Evolutionary conservation across 2,797 vertebrate species (phyloP), one percentile per base, ranked within the genome.

Genomic region (Sebastes minor): DNA sequence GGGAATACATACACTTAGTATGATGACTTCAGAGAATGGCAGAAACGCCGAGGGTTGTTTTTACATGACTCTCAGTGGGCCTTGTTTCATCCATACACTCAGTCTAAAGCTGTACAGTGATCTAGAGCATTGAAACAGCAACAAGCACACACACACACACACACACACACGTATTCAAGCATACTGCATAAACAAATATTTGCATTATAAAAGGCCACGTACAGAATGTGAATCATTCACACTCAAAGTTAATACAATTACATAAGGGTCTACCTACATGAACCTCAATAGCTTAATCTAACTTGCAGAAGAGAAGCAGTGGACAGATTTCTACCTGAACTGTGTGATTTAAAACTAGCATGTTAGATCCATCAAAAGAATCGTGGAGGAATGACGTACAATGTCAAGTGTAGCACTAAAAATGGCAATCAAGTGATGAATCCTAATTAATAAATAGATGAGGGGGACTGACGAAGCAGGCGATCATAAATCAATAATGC

Each of bases 361-460:
- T 55, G 70, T 75, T 52, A 86, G 35, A 81, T 61, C 59, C 56
- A 57, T 46, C 61, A 78, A 74, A 33, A 80, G 52, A 87, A 86
- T 73, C 55, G 33, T 13, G 76, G 18, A 80, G 27, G 63, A 74
- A 49, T 71, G 33, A 76, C 33, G 56, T 22, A 81, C 53, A 78
- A 55, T 77, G 74, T 81, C 38, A 71, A 80, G 59, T 62, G 62
- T 23, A 70, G 65, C 46, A 68, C 30, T 64, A 74, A 88, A 85
- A 88, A 90, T 90, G 84, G 81, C 89, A 87, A 83, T 78, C 33
- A 74, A 72, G 74, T 23, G 35, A 82, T 70, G 18, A 81, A 76
- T 78, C 22, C 59, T 32, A 33, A 69, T 75, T 20, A 74, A 77
- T 70, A 74, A 79, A 84, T 30, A 75, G 70, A 75, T 63, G 25